Conservation (phyloP, 2,888 invertebrate species). For the Ernsta delagoae region DNA sequence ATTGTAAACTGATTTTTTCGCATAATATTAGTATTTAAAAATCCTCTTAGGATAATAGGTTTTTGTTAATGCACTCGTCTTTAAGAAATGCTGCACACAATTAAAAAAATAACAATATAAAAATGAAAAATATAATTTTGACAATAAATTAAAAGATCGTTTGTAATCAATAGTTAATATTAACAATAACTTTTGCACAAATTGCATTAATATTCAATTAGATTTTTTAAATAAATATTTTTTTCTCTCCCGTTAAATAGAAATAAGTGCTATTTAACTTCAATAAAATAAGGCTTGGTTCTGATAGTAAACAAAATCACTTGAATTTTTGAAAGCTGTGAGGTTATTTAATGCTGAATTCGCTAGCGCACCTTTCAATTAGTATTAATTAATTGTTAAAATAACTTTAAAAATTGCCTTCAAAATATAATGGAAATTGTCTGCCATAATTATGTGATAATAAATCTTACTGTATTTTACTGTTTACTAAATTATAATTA, state of each 20-base stretch:
- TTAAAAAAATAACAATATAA: no score
- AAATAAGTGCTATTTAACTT: conserved; percentile 20
- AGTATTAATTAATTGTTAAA: conserved; percentile 13
- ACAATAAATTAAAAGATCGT: conserved; percentile 23
- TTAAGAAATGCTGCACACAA: neutral
- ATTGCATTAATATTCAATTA: conserved; percentile 14
- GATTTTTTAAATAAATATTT: conserved; percentile 1
- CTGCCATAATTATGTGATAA: conserved; percentile 65
- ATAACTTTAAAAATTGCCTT: conserved; percentile 24
- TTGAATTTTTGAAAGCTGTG: neutral
- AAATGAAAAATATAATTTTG: conserved; percentile 28
- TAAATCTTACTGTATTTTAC: conserved; percentile 48
- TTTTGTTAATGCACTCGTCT: neutral
- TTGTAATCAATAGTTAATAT: conserved; percentile 2
- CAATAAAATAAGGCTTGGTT: neutral
- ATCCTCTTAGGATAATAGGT: no score
- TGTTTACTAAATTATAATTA: conserved; percentile 32
- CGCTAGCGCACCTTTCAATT: conserved; percentile 9
- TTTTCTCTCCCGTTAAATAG: neutral
- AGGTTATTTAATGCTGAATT: neutral
- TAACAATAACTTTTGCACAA: conserved; percentile 23
- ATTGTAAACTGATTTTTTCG: no score
- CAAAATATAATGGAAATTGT: conserved; percentile 40
- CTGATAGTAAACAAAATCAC: neutral
- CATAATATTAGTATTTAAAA: no score